Evolutionary conservation across 2,888 invertebrate species (phyloP), one percentile per base, ranked within the genome.

Genomic region (Heliconius aoede): DNA sequence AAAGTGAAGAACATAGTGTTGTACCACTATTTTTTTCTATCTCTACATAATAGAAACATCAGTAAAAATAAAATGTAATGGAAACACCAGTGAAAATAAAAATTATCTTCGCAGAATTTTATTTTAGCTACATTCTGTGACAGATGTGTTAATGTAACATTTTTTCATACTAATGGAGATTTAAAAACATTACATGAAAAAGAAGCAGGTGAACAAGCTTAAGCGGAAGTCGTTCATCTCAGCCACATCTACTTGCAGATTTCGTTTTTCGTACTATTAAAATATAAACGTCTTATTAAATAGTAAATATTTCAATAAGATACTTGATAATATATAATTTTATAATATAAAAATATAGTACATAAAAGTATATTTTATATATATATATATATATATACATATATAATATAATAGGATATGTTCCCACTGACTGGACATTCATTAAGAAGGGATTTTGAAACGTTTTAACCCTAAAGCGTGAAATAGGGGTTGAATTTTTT

Each of bases 171-270:
- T 40, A 36, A 65, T 26, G 36, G 36, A 32, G 36, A 65, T 24
- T 65, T 65, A 24, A 64, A 65, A 65, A 65, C 24, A 15, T 65
- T 65, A 36, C 36, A 36, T 36, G 69, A 69, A 69, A 69, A 32
- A 69, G 55, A 55, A 55, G 24, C 69, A 69, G 69, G 51, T 69
- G 69, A 69, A 55, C 32, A 51, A 30, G 24, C 24, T 32, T 55
- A 8, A 69, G 15, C 69, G 69, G 69, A 69, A 69, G 69, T 69
- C 69, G n/a, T 69, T 69, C 55, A 55, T 69, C 69, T 55, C 51
- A 24, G n/a, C 24, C 30, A 4, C 32, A 15, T n/a, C 51, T 32
- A 55, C 69, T 55, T 69, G 69, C 69, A 13, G 32, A 69, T 69
- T 69, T 69, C 28, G n/a, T 69, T 69, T 69, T 55, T 69, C 30